These are phyloP conservation scores for Sthenelais limicola DNA, from an alignment of 2,888 invertebrate genomes.

Conservation along the genomic window DNA sequence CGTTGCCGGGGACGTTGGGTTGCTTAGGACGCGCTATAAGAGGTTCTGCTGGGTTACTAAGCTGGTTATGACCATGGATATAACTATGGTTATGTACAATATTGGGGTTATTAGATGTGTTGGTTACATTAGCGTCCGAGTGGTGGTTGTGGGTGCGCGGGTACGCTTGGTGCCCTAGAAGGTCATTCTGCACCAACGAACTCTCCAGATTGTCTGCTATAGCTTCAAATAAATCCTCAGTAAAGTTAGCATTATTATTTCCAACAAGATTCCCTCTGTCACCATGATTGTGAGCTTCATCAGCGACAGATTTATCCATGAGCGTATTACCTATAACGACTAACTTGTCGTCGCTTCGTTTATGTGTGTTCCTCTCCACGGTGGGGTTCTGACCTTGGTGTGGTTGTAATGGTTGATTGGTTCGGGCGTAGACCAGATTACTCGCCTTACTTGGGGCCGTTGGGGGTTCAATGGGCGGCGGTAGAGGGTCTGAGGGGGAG, in stretches of 20 bases:
- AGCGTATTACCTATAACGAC: conserved; percentile 72
- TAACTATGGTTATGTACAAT: background rate
- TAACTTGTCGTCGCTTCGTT: conserved; percentile 75
- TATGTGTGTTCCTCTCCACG: conserved; percentile 82
- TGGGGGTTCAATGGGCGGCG: conserved; percentile 39
- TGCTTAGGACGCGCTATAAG: conserved; percentile 67
- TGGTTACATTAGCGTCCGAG: too few species aligned
- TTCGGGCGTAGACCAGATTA: conserved; percentile 61
- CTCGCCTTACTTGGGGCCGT: conserved; percentile 52
- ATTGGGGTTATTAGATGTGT: background rate
- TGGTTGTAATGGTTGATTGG: conserved; percentile 77
- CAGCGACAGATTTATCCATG: conserved; percentile 58
- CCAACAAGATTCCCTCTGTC: conserved; percentile 40
- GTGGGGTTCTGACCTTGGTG: conserved; percentile 90
- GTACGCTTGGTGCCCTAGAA: conserved; percentile 72
- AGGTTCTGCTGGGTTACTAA: conserved; percentile 39
- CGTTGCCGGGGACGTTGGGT: conserved; percentile 69
- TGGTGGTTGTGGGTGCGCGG: conserved; percentile 55
- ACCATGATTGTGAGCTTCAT: background rate
- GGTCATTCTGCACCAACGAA: conserved; percentile 74
- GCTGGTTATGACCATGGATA: background rate
- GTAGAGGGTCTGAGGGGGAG: conserved; percentile 73
- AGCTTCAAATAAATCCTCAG: conserved; percentile 62
- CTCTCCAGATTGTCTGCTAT: conserved; percentile 67
- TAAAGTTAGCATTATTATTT: conserved; percentile 40